Conservation (phyloP, 2,888 invertebrate species). For the Platerodrilus igneus region DNA sequence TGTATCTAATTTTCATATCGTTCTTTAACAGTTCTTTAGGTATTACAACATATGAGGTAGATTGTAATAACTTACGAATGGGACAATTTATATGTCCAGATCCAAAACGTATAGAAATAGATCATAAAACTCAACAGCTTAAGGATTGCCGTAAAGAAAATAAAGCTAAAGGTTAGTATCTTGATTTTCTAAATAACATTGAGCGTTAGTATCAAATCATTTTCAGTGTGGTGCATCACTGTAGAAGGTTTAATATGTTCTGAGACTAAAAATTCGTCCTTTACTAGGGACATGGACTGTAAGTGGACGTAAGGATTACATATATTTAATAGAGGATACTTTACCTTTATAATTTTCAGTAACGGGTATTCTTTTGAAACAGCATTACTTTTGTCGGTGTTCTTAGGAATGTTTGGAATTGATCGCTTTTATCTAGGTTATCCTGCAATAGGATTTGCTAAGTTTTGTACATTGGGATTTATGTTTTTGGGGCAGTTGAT, state of each 20-base stretch:
- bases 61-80: conserved; percentile 68
- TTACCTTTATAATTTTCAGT: no score
- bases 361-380: conserved; percentile 94
- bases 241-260: conserved; percentile 78
- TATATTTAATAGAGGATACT: not conserved
- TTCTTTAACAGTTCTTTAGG: no score
- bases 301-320: conserved; percentile 91
- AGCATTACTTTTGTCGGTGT: conserved; percentile 87
- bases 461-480: conserved; percentile 93
- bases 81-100: conserved; percentile 83
- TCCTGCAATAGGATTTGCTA: conserved; percentile 89
- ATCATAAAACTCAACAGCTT: conserved; percentile 84
- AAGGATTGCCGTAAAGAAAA: conserved; percentile 74
- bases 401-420: conserved; percentile 96
- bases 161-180: conserved; percentile 65
- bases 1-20: no score
- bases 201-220: no score
- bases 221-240: conserved; percentile 76
- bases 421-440: conserved; percentile 99
- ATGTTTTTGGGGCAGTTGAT: conserved; percentile 93
- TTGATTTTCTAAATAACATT: no score
- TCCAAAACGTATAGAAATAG: conserved; percentile 71
- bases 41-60: conserved; percentile 43
- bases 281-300: conserved; percentile 79
- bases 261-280: conserved; percentile 74